Base-by-base conservation (phyloP, 2,888 invertebrate genomes). In the Aporophyla nigra region DNA sequence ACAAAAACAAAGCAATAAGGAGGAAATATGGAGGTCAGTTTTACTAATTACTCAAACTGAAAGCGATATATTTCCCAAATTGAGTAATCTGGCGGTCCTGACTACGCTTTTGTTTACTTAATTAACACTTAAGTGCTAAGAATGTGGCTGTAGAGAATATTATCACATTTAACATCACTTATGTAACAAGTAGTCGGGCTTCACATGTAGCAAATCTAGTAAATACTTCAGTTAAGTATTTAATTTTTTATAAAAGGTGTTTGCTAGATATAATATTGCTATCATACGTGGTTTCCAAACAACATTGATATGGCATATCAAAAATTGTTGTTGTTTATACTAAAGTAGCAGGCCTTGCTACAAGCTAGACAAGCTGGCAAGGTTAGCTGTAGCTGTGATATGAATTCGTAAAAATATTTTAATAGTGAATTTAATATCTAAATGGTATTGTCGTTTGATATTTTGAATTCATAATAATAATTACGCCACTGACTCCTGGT, bases 21-120 rank as follows among this genome's bases (percentile, higher is more conserved):
- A 83, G 78, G 86, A 80, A 88, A 80, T 72, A 69, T 78, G 76
- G 80, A 87, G 89, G 87, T 71, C 86, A 79, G 61, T 63, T 80
- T 63, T 59, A 71, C 65, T 86, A 80, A 84, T 82, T 84, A 75
- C 61, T 73, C 24, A 43, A 74, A 79, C 82, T 75, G 78, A 86
- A 79, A 86, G 77, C 76, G 76, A 76, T 86, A 72, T 82, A 74
- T 75, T 75, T 74, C 63, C 78, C 73, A 87, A 87, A 81, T 83
- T 70, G 56, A 81, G 86, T 49, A 83, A 86, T 86, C 76, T 72
- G 58, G 46, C 40, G 51, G 61, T 84, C 62, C 71, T 53, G 53
- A 24, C 58, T 51, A 61, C 24, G 71, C 69, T 78, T 70, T 59
- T 85, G 71, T 86, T 81, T 76, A 71, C 68, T 76, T 81, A 77